Base-by-base conservation (phyloP, 2,113 vertebrate genomes). In the Spilogale gracilis region DNA sequence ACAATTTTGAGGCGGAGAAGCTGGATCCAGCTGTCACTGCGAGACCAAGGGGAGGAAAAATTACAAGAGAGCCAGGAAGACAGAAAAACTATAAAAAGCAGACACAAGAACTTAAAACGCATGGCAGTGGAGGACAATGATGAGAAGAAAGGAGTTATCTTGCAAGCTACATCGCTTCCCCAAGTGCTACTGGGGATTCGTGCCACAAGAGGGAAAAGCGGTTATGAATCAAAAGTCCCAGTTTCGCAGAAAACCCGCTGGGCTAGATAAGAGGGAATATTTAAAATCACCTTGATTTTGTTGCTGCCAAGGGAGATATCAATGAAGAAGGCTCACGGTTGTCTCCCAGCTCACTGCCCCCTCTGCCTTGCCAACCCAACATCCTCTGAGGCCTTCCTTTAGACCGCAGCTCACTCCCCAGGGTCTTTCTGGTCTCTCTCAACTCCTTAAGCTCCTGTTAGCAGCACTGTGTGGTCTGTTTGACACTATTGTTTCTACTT, bases 341-440 rank as follows among this genome's bases (percentile, higher is more conserved):
- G 16, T 21, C 38, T 45, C 8, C 0, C 13, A 8, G 50, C n/a
- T 78, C 13, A 0, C 56, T 14, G 82, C 14, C 25, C 20, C 10
- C 0, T 21, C 30, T 20, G n/a, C 76, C 67, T 52, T 50, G 38
- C 69, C 63, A 45, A 11, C 61, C 56, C 18, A 30, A 11, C 58
- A 3, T 38, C 52, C n/a, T 9, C 7, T 9, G 11, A 56, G 27
- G 1, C 32, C 32, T 17, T 43, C 18, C 18, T 32, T 9, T 11
- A 9, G 43, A 81, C 54, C 20, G 48, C 27, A 58, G 17, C 17
- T 89, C 23, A 14, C 12, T 20, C n/a, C 43, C 38, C 74, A 32
- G 0, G 3, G 83, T 7, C 1, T 21, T 38, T 60, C 25, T 32
- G 10, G 60, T 10, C 61, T 92, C 63, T 88, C 1, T n/a, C 56